A percentile compares a stretch with the other conserved stretches of the same genome.
These are phyloP conservation scores for Narcine bancroftii DNA, from an alignment of 2,113 vertebrate genomes.

Conservation along the genomic window DNA sequence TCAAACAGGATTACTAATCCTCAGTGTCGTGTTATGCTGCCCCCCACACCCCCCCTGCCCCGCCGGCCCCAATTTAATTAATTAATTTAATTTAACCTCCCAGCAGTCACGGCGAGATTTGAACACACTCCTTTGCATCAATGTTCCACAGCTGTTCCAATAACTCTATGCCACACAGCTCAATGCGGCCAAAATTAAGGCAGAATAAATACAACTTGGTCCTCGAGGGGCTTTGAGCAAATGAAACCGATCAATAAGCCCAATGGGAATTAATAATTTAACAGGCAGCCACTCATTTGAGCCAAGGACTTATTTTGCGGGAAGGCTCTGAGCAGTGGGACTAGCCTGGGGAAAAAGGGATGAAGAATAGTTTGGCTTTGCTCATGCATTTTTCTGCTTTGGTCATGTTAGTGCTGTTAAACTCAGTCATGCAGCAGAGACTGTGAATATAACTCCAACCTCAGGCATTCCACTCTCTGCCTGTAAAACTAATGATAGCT, in stretches of 20 bases:
- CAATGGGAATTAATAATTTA: background rate
- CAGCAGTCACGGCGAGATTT: too few relatives aligned
- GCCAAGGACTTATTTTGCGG: background rate
- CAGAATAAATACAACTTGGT: background rate
- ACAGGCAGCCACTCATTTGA: background rate
- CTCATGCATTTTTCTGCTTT: background rate
- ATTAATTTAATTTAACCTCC: too few relatives aligned
- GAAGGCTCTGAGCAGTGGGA: background rate
- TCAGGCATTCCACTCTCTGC: background rate
- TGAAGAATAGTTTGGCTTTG: background rate
- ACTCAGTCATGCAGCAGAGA: background rate
- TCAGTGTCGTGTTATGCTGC: too few relatives aligned
- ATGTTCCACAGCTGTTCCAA: too few relatives aligned
- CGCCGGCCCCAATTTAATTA: too few relatives aligned
- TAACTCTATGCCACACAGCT: background rate
- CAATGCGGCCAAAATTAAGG: too few relatives aligned
- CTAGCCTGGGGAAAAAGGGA: background rate
- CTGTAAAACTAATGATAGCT: conserved; percentile 17
- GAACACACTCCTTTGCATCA: too few relatives aligned
- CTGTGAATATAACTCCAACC: background rate
- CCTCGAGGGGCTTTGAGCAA: background rate
- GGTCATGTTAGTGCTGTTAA: background rate
- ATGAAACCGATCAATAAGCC: background rate
- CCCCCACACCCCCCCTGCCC: too few relatives aligned
- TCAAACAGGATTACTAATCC: too few relatives aligned